Evolutionary conservation across 2,113 vertebrate genomes (phyloP), one percentile per base, ranked within the genome.

Genomic region (Ctenodactylus gundi): DNA sequence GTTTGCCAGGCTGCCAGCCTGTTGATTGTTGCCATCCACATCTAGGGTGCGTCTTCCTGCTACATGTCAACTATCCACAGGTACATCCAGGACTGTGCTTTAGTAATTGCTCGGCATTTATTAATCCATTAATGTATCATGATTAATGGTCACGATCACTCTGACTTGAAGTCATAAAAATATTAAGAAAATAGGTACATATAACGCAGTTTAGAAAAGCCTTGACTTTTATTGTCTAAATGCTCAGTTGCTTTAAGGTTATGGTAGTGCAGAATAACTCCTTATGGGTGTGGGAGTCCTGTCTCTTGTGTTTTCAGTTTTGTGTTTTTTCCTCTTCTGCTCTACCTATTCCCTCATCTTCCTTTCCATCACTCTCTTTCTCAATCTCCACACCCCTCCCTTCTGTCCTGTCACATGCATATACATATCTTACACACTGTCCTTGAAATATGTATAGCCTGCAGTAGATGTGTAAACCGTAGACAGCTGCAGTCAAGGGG

Each of bases 141-240:
- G n/a, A n/a, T n/a, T n/a, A n/a, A n/a, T n/a, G n/a, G n/a, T 31
- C 14, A 31, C 10, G 27, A 31, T 15, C 31, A 25, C 10, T 68
- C 21, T 93, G 67, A 81, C 31, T 39, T 8, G 46, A n/a, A 51
- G 36, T 68, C 29, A 46, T 41, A 39, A 88, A 94, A 76, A 27
- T 85, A 82, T 64, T 86, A 70, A 89, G 55, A 89, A 87, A 64
- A 85, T 6, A 85, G 41, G 9, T 70, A 39, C 49, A 55, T 44
- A 72, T 49, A 85, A 76, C 72, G 6, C 23, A 86, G 17, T 21
- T 88, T 83, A 58, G 25, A 39, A 86, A 82, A 91, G 15, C 31
- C 89, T 67, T 57, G 55, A 11, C 27, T 64, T 93, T 94, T 85
- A 17, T 90, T 90, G 9, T 25, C 36, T 81, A 83, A 94, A 36